phyloP scores from a whole-genome alignment of 2,888 invertebrate genomes.

The Caenorhabditis uteleia region DNA sequence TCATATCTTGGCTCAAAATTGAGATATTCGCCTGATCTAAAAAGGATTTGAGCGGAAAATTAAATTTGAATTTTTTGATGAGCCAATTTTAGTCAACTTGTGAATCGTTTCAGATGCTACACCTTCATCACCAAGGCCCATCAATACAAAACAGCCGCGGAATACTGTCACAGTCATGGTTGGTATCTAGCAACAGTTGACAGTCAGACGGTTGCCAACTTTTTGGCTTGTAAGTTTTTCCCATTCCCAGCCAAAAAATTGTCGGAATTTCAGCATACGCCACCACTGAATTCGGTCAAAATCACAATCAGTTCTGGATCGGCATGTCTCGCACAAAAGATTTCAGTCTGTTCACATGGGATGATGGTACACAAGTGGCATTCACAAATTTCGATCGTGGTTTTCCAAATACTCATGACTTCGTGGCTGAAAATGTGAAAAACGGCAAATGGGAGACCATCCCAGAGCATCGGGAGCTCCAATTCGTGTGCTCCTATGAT shows the following conservation, averaged over 20 bases:
- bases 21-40: too few species aligned
- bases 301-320: constrained; percentile 2
- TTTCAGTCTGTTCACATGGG: background rate
- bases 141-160: constrained; percentile 10
- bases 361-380: constrained; percentile 15
- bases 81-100: too few species aligned
- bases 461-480: constrained; percentile 11
- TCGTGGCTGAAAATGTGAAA: constrained; percentile 20
- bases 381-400: constrained; percentile 27
- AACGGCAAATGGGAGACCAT: constrained; percentile 29
- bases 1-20: too few species aligned
- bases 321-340: background rate
- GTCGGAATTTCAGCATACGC: too few species aligned
- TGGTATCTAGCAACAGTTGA: constrained; percentile 23
- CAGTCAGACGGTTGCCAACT: constrained; percentile 14
- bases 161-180: constrained; percentile 28
- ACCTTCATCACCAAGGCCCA: constrained; percentile 21
- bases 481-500: constrained; percentile 28
- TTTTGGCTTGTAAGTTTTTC: constrained; percentile 20
- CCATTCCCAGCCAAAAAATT: too few species aligned
- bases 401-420: constrained; percentile 25
- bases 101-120: constrained; percentile 28
- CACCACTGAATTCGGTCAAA: too few species aligned
- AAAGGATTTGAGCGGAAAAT: too few species aligned
- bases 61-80: too few species aligned